Percentiles rank a stretch among this genome's conserved stretches.
Conservation (phyloP, 2,888 invertebrate species). For the Resseliella maxima region DNA sequence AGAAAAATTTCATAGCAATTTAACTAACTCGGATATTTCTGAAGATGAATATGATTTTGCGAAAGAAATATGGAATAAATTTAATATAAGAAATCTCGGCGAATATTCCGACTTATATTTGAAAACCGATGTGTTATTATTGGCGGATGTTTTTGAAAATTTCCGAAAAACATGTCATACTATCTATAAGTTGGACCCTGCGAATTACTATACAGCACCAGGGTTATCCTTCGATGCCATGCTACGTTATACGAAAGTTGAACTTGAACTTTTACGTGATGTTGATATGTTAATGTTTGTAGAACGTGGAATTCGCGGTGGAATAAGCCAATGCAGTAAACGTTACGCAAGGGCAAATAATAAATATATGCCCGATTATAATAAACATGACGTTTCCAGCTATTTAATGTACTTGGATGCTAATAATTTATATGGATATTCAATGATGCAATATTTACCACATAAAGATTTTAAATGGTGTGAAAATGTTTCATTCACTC, state of each 20-base stretch:
- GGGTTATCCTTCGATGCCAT: too few relatives aligned
- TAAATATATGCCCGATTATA: not conserved
- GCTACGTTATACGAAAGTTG: slow-evolving; percentile 62
- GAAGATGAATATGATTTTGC: slow-evolving; percentile 61
- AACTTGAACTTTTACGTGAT: slow-evolving; percentile 63
- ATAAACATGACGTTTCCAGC: slow-evolving; percentile 56
- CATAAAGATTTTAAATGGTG: slow-evolving; percentile 62
- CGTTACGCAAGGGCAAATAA: not conserved
- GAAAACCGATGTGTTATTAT: slow-evolving; percentile 61
- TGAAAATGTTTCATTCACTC: slow-evolving; percentile 57
- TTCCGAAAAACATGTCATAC: slow-evolving; percentile 61
- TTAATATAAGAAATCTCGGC: slow-evolving; percentile 60
- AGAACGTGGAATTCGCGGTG: slow-evolving; percentile 59
- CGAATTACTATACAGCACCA: slow-evolving; percentile 63
- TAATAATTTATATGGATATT: slow-evolving; percentile 64
- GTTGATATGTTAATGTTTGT: slow-evolving; percentile 63
- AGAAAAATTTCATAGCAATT: slow-evolving; percentile 60
- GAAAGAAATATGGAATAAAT: too few relatives aligned
- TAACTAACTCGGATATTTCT: slow-evolving; percentile 57
- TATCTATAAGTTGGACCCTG: slow-evolving; percentile 62
- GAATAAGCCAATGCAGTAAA: not conserved
- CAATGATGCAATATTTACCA: too few relatives aligned
- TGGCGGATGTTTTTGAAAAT: slow-evolving; percentile 63
- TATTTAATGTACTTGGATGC: slow-evolving; percentile 63
- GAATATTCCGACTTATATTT: slow-evolving; percentile 62